Conservation (phyloP, 2,113 vertebrate species). For the Crypturellus undulatus region DNA sequence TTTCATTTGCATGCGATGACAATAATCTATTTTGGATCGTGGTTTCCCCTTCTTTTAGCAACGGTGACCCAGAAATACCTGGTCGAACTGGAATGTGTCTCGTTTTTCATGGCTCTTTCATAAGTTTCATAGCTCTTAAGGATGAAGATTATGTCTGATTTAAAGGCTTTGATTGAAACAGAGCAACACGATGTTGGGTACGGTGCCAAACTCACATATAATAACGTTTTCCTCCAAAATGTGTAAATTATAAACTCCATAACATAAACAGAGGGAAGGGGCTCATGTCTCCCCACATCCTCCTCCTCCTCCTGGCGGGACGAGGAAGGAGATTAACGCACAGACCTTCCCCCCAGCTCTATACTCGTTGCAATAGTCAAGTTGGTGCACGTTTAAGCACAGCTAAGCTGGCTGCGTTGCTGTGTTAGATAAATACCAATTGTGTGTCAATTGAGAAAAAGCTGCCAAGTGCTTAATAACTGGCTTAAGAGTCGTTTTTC, state of each 20-base stretch:
- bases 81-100: not conserved
- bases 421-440: not conserved
- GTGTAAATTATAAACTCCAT: not conserved
- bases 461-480: not conserved
- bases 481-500: not conserved
- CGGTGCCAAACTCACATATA: not conserved
- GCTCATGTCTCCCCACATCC: fast-evolving
- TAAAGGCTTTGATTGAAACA: not conserved
- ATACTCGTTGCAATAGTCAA: not conserved
- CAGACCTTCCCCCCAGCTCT: not conserved
- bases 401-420: slow-evolving; percentile 13
- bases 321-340: not conserved
- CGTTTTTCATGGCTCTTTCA: not conserved
- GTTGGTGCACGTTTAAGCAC: not conserved
- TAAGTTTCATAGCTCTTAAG: not conserved
- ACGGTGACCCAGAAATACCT: not conserved
- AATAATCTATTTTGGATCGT: not conserved
- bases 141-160: not conserved
- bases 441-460: not conserved
- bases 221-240: not conserved
- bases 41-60: not conserved
- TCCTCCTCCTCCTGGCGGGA: not conserved
- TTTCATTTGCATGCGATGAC: not conserved
- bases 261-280: not conserved
- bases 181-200: not conserved